Base-by-base conservation (phyloP, 1,140 invertebrate genomes). In the Ditylenchus dipsaci region DNA sequence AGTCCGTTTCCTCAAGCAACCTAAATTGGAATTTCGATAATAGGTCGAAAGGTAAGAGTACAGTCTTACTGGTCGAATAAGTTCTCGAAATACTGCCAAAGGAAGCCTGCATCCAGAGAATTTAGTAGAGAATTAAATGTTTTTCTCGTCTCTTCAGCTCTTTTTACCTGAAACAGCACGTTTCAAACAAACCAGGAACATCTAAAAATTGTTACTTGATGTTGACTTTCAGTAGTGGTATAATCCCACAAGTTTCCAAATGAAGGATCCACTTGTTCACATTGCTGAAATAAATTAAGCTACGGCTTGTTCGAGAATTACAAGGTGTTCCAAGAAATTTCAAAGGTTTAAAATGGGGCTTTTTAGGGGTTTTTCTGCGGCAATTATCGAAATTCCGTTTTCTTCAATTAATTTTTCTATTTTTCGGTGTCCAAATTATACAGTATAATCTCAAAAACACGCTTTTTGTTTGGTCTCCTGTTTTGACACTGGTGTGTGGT, bases 41-140 rank as follows among this genome's bases (percentile, higher is more conserved):
- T n/a, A n/a, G n/a, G n/a, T n/a, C n/a, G n/a, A n/a, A n/a, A n/a
- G n/a, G n/a, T n/a, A n/a, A n/a, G n/a, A n/a, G n/a, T n/a, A n/a
- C n/a, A n/a, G n/a, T n/a, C 29, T 29, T 26, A 70, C 68, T 1
- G 45, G n/a, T 29, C 1, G 30, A 90, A 91, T 64, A 90, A 84
- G 56, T 87, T 86, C 1, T 88, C 89, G 67, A 90, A 87, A 80
- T 90, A 92, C 69, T 89, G 87, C 92, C 92, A 94, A 57, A 94
- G 88, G 79, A 91, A 93, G 58, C 88, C 89, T 0, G 90, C 88
- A 78, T 93, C 91, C 59, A 93, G 86, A 0, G 90, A 90, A 33
- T 89, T 89, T 79, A 95, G 91, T 19, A 95, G 82, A 27, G 93
- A 84, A 83, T 92, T 93, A 0, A 90, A 91, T 15, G 90, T 91